Evolutionary conservation across 1,140 invertebrate genomes (phyloP), one percentile per base, ranked within the genome.

Genomic region (Aphidius gifuensis): DNA sequence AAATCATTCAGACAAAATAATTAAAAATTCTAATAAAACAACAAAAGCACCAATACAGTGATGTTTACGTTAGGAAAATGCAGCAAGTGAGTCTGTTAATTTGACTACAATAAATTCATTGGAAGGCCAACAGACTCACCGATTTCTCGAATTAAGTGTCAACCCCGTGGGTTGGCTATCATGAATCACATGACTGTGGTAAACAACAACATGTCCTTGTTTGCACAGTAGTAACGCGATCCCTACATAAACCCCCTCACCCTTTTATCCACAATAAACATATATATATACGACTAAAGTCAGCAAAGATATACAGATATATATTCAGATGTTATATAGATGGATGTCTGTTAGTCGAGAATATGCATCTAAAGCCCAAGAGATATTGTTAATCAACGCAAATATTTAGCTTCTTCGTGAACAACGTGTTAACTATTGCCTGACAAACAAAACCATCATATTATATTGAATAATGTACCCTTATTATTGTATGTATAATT

Each of bases 361-460:
- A 16, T 49, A 58, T 58, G 44, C 16, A 4, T 16, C 38, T 54
- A 62, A 62, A 53, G 54, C 54, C 56, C 38, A 44, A 39, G 9
- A 45, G n/a, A 42, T 65, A 70, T 69, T 67, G 69, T 69, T 71
- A 70, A 73, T 73, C 66, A 66, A 68, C 62, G 66, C 54, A 71
- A 73, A 73, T 72, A 71, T 72, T 72, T 69, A 71, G 58, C 62
- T 61, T 9, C 46, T 5, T 39, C 39, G 16, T 60, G 47, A 38
- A 60, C 58, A 21, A 50, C 58, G 48, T 48, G 48, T 60, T 51
- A 51, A 51, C 48, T 43, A 23, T 51, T 40, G 11, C 8, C 58
- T 49, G 8, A 32, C 40, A 11, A 16, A 21, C 48, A 51, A 49
- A 60, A 60, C 39, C 23, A 32, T 47, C 40, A 21, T 11, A 38